Base-by-base conservation (phyloP, 1,140 invertebrate genomes). In the Holcopasites calliopsidis region DNA sequence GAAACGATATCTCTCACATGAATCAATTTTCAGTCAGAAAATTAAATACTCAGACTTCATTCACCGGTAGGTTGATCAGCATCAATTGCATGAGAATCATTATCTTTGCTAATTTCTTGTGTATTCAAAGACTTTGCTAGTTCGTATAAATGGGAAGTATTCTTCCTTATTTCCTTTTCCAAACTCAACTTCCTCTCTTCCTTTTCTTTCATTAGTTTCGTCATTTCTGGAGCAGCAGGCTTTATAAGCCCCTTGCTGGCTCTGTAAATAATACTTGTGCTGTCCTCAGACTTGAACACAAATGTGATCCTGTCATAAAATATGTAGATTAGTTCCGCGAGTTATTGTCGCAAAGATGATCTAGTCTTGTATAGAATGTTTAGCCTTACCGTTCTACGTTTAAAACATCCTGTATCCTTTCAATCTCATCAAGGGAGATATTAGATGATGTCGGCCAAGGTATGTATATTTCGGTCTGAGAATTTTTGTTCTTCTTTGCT, bases 241-340 rank as follows among this genome's bases (percentile, higher is more conserved):
- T 89, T 89, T 6, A 86, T 61, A 23, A 92, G 82, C 21, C 87
- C 90, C 21, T 80, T 69, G 23, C 64, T 89, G 31, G 90, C 77
- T 76, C 85, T 90, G 42, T 92, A 91, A 54, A 87, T 88, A 28
- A 92, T 85, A 16, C 87, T 88, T 55, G 84, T 88, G 31, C 88
- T 88, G 31, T 92, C 90, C 3, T 85, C 86, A 33, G 88, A 87
- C 81, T 90, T 91, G 31, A 92, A 87, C 60, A 90, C 89, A 33
- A 92, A 83, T 58, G 86, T 90, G 28, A 92, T 76, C 64, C 92
- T 92, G 77, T 62, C 85, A 85, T 35, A 65, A 60, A 40, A 71
- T 50, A 31, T 21, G 21, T 31, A 44, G 23, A 47, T 31, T 50
- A 55, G 44, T n/a, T 16, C 18, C 38, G 38, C n/a, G 47, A 47